Percentiles rank a stretch among this genome's conserved stretches.
These are phyloP conservation scores for Lithophane socia DNA, from an alignment of 2,888 invertebrate genomes.

Conservation along the genomic window DNA sequence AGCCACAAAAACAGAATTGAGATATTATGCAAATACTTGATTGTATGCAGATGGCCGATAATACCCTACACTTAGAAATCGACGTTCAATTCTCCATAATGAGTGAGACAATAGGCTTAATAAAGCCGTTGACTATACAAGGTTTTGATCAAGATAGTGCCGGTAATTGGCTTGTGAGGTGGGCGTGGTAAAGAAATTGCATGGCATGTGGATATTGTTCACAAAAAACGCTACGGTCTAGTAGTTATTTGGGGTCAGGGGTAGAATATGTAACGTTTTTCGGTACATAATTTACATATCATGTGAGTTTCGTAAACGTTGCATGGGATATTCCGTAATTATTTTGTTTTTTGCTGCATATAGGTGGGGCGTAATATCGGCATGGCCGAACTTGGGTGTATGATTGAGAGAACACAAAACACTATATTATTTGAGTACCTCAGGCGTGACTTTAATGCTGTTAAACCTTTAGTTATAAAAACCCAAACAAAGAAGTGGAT, in stretches of 20 bases:
- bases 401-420: constrained; percentile 18
- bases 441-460: constrained; percentile 8
- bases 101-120: constrained; percentile 88
- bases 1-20: constrained; percentile 85
- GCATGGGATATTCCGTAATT: constrained; percentile 22
- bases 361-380: constrained; percentile 6
- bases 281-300: constrained; percentile 45
- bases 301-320: constrained; percentile 17
- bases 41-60: constrained; percentile 89
- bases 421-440: constrained; percentile 18
- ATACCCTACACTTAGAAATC: constrained; percentile 84
- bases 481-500: constrained; percentile 4
- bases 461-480: constrained; percentile 4
- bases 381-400: neutral
- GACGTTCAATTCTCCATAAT: constrained; percentile 87
- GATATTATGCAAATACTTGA: constrained; percentile 89
- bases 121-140: constrained; percentile 85
- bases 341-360: constrained; percentile 16
- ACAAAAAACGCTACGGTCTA: constrained; percentile 57
- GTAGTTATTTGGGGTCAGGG: constrained; percentile 35
- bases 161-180: constrained; percentile 65
- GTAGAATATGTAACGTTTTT: constrained; percentile 39
- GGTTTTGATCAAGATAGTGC: constrained; percentile 80
- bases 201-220: constrained; percentile 45
- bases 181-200: constrained; percentile 60